Evolutionary conservation across 2,797 vertebrate species (phyloP), one percentile per base, ranked within the genome.

Genomic region (Oryzias dopingdopingensis): DNA sequence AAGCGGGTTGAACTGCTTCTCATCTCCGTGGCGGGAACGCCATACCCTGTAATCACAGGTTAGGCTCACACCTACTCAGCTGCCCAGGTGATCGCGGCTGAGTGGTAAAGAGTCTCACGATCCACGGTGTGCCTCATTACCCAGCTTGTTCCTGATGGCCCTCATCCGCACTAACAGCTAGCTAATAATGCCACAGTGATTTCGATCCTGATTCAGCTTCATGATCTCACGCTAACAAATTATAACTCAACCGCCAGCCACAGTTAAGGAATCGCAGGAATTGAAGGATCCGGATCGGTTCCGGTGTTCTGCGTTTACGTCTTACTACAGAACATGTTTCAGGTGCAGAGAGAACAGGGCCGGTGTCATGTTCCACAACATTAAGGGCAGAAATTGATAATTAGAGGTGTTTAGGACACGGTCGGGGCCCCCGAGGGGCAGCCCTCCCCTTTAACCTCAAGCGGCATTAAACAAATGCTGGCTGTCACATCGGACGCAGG

Each of bases 391-490:
- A 87, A 86, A 91, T 88, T 85, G 89, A 91, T 91, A 91, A 91
- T 91, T 90, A 90, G 86, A 89, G 87, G 87, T 88, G 88, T 89
- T 90, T 88, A 87, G 90, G 87, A 87, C 88, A 86, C 49, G 62
- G 72, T 70, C 42, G 65, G 59, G 69, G 72, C 77, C 76, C 79
- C 76, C 24, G 40, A 74, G 82, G 82, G 81, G 80, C 77, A 83
- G 72, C 77, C 82, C 86, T 88, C 86, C 83, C 88, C 91, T 90
- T 92, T 92, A 91, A 93, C 91, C 91, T 90, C 90, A 90, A 91
- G 90, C 90, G 82, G 89, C 88, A 90, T 89, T 92, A 91, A 90
- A 92, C 90, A 91, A 92, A 90, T 91, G 89, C 86, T 86, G 86
- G 82, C 84, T 89, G 90, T 91, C 88, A 90, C 81, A 65, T 85